Evolutionary conservation across 2,888 invertebrate genomes (phyloP), one percentile per base, ranked within the genome.

Genomic region (Blera fallax): DNA sequence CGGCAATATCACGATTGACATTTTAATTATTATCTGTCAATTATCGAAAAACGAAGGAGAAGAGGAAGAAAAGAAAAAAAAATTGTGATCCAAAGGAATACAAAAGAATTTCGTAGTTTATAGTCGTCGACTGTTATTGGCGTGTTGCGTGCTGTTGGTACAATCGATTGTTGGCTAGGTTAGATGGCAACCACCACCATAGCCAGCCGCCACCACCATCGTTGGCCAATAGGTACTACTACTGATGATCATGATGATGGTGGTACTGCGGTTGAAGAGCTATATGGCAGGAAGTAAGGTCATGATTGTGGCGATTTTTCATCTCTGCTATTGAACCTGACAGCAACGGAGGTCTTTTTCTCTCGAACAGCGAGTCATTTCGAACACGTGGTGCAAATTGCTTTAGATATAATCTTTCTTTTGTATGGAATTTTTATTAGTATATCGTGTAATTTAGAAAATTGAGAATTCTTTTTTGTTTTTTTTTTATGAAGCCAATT

Each of bases 11-110:
- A 74, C 76, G 65, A 81, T 81, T 85, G 85, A 85, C 81, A 85
- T 81, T 85, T 85, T 85, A 85, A 85, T 85, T 80, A 85, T 81
- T 67, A 62, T 81, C 85, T 77, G 80, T 85, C 85, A 81, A 81
- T 77, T 80, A 77, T 77, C 62, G 48, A 69, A 56, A 70, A n/a
- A 72, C n/a, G 16, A 40, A 52, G 7, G 27, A 21, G 18, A n/a
- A 58, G 27, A 52, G 11, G 14, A 29, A 14, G 24, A n/a, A n/a
- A 10, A 6, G 14, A 48, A 37, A 8, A 64, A 29, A 32, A 29
- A 34, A 32, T 1, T 34, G 11, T 24, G n/a, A 14, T 64, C 58
- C 58, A 73, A 73, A 56, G 54, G 29, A 74, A 74, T 37, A 77
- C 60, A 69, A 74, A 84, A 76, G 74, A 74, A 74, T 74, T 77